Evolutionary conservation across 2,797 vertebrate genomes (phyloP).

Genomic region (Epinephelus awoara): DNA sequence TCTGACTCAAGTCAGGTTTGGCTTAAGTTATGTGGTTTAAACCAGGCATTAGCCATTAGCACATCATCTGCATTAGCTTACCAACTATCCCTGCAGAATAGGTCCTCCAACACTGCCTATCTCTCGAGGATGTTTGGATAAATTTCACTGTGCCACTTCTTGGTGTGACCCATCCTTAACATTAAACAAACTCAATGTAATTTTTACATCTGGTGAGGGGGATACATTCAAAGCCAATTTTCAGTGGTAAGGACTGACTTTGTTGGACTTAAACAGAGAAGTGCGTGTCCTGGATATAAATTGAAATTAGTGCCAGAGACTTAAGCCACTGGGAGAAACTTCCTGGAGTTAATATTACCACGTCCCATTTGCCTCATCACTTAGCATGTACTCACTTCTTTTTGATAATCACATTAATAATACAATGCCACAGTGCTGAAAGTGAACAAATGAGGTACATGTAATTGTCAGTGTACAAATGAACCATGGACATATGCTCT

Average conservation of each 20-base stretch:
- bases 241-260: background rate
- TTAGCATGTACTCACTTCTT: background rate
- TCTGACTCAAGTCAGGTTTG: too few species aligned
- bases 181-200: too few species aligned
- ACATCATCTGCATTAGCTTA: too few species aligned
- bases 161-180: too few species aligned
- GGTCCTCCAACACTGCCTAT: too few species aligned
- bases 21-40: too few species aligned
- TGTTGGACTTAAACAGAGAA: background rate
- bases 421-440: slow-evolving; percentile 6
- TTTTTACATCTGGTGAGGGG: too few species aligned
- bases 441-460: background rate
- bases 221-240: background rate
- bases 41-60: too few species aligned
- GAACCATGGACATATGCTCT: background rate
- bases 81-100: too few species aligned
- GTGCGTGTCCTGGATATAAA: background rate
- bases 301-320: slow-evolving; percentile 4
- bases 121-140: too few species aligned
- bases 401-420: slow-evolving; percentile 13
- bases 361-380: background rate
- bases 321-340: background rate
- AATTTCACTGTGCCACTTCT: too few species aligned
- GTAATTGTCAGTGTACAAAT: background rate
- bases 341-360: background rate